Base-by-base conservation (phyloP, 2,113 vertebrate genomes). In the Nannospalax galili region DNA sequence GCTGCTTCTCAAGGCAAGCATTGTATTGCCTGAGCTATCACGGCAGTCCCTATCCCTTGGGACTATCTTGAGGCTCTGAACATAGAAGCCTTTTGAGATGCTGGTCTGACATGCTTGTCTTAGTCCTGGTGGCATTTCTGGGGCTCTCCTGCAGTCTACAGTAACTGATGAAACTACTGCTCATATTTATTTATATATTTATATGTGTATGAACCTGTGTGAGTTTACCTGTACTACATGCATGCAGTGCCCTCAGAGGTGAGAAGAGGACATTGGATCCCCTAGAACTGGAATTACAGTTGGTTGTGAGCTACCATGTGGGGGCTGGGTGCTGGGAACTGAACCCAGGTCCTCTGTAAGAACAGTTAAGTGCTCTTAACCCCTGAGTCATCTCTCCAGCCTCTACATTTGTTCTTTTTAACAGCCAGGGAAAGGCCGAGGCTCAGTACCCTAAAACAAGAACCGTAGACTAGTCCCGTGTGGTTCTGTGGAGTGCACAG, bases 51-150 rank as follows among this genome's bases (percentile, higher is more conserved):
- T 24, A 30, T 0, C 45, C 40, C 30, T 1, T 3, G 14, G 26
- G 35, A 28, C 0, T 16, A 56, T 62, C 40, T 24, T 52, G 30
- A 90, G 20, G 20, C 32, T 42, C 22, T 0, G 30, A 70, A 20
- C 28, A 28, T n/a, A 78, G 80, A 19, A 45, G 92, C 16, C 0
- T 56, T 5, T 32, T 9, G 0, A 60, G 56, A 10, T 35, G 62
- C 26, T 11, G 42, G 37, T 77, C 73, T 14, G 17, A 35, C 70
- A 48, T 88, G 30, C 24, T 28, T 11, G 10, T 64, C 60, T 72
- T 0, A 2, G 7, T 28, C 0, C 30, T 11, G 62, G 42, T 10
- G 19, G 7, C 4, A 0, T 74, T 19, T 1, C 32, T 4, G 15
- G 42, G 52, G 22, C n/a, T 37, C 8, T 72, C 28, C 62, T 17